Conservation (phyloP, 2,797 vertebrate genomes). For the Leucoraja ocellata region DNA sequence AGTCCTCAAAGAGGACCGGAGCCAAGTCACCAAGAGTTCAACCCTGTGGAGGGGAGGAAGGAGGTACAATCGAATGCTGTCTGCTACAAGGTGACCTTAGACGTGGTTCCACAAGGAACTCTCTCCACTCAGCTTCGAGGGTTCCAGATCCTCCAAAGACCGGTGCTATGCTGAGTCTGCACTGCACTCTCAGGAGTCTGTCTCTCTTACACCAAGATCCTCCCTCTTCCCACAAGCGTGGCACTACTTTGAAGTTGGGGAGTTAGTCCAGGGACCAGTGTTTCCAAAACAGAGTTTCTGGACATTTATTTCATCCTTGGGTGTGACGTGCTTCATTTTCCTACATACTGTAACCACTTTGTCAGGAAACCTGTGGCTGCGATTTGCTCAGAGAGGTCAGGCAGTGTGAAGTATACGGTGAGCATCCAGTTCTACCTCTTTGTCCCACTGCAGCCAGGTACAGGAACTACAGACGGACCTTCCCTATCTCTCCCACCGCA, state of each 20-base stretch:
- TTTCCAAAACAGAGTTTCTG: background rate
- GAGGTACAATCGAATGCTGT: background rate
- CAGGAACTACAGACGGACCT: background rate
- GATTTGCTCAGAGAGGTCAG: background rate
- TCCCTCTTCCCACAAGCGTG: too few species aligned
- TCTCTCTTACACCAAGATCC: too few species aligned
- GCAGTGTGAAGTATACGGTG: background rate
- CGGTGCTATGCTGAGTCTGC: too few species aligned
- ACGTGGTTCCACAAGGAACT: too few species aligned
- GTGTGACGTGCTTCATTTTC: background rate
- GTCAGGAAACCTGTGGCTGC: background rate
- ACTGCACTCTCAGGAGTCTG: too few species aligned
- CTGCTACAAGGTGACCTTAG: too few species aligned
- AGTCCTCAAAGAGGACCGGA: background rate
- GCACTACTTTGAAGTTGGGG: too few species aligned
- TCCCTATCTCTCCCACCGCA: background rate
- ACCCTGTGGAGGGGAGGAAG: background rate
- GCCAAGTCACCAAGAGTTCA: background rate
- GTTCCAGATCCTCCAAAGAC: too few species aligned
- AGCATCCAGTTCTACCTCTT: too few species aligned
- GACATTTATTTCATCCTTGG: background rate
- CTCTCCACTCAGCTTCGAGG: too few species aligned
- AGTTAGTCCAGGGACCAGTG: background rate
- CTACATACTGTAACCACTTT: background rate
- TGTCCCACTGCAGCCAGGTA: background rate